phyloP scores from a whole-genome alignment of 1,140 invertebrate species.

The Ooceraea biroi region DNA sequence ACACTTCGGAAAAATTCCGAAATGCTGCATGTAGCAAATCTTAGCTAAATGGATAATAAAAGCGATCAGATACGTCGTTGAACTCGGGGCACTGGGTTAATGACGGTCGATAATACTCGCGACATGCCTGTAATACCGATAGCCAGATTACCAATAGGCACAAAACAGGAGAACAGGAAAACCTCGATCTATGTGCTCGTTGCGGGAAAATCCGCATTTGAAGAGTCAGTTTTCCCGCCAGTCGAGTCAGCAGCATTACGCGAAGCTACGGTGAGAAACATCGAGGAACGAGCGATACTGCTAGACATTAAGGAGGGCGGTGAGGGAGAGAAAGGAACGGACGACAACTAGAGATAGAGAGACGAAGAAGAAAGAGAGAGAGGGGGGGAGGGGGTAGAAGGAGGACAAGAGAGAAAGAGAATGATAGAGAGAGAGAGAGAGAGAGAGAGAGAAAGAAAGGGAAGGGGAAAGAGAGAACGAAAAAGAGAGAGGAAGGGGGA shows the following conservation, averaged over 20 bases:
- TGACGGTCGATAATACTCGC: slow-evolving; percentile 45
- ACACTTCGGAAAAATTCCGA: slow-evolving; percentile 19
- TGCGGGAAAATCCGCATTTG: slow-evolving; percentile 83
- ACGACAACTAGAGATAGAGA: slow-evolving; percentile 43
- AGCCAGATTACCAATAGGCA: slow-evolving; percentile 14
- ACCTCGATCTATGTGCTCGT: slow-evolving; percentile 60
- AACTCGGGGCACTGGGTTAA: slow-evolving; percentile 8
- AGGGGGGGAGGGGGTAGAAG: slow-evolving; percentile 53
- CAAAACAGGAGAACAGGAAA: slow-evolving; percentile 51
- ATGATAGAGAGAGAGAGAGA: slow-evolving; percentile 54
- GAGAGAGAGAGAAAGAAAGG: slow-evolving; percentile 52
- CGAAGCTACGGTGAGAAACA: slow-evolving; percentile 57
- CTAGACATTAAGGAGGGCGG: slow-evolving; percentile 1
- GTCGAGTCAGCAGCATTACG: slow-evolving; percentile 78
- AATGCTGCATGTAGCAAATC: neutral
- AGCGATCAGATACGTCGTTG: neutral
- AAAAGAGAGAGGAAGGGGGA: slow-evolving; percentile 60
- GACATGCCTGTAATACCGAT: slow-evolving; percentile 31
- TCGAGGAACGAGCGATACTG: slow-evolving; percentile 63
- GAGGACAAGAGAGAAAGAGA: slow-evolving; percentile 63
- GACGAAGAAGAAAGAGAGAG: neutral
- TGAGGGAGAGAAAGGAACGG: slow-evolving; percentile 49
- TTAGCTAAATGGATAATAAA: neutral
- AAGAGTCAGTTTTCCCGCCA: slow-evolving; percentile 86
- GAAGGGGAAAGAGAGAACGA: slow-evolving; percentile 50